Evolutionary conservation across 35 echinoderm and acorn worm species (phyloP).

Genomic region (Chiridota heheva): DNA sequence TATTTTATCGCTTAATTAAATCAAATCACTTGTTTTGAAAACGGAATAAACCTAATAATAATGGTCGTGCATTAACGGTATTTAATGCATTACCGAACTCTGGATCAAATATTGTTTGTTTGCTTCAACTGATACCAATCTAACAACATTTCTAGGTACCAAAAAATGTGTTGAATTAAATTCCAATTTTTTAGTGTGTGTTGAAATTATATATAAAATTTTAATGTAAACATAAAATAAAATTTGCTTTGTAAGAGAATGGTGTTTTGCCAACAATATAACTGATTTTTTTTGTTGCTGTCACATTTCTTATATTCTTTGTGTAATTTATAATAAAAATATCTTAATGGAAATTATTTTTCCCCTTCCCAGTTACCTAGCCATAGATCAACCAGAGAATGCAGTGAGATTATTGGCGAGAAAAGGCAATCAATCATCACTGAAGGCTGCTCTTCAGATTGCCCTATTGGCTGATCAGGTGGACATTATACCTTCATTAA

Average conservation of each 20-base stretch:
- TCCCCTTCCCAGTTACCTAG: slow-evolving; percentile 89
- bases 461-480: slow-evolving; percentile 67
- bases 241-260: too few species aligned
- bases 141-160: too few species aligned
- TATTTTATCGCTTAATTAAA: too few species aligned
- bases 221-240: background rate
- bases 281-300: background rate
- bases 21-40: too few species aligned
- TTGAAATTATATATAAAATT: background rate
- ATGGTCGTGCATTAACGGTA: too few species aligned
- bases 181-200: too few species aligned
- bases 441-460: slow-evolving; percentile 66
- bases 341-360: background rate
- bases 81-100: too few species aligned
- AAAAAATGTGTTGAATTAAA: too few species aligned
- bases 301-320: background rate
- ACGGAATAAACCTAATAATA: too few species aligned
- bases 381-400: slow-evolving; percentile 63
- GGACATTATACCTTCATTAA: slow-evolving; percentile 29
- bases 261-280: background rate
- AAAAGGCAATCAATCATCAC: slow-evolving; percentile 63
- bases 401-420: slow-evolving; percentile 75
- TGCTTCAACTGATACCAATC: too few species aligned
- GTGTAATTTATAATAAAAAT: background rate
- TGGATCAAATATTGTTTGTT: too few species aligned